Evolutionary conservation across 2,113 vertebrate genomes (phyloP).

Genomic region (Ctenomys sociabilis): DNA sequence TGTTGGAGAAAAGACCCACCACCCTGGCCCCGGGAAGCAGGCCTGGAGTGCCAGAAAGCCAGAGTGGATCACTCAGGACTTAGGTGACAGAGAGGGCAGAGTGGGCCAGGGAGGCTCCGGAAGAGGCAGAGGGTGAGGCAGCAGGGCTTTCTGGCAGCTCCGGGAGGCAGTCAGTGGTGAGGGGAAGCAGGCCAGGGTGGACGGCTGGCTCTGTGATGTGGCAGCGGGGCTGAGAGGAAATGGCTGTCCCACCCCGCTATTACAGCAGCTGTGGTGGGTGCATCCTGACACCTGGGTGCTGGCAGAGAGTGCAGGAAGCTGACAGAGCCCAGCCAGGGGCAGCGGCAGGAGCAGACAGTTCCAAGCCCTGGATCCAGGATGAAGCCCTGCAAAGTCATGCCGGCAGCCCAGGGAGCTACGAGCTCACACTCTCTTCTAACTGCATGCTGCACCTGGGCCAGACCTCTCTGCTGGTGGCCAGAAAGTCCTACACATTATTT

Average conservation of each 20-base stretch:
- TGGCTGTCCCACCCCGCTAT: constrained; percentile 50
- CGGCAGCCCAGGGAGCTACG: background rate
- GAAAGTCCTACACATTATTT: background rate
- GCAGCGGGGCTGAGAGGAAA: constrained; percentile 53
- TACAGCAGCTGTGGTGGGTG: constrained; percentile 63
- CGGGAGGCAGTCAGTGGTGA: background rate
- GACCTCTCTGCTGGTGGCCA: background rate
- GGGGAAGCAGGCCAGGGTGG: constrained; percentile 56
- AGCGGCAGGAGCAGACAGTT: background rate
- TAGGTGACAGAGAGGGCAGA: background rate
- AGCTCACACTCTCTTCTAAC: background rate
- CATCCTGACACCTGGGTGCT: background rate
- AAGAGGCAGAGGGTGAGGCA: constrained; percentile 44
- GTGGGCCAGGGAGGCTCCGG: background rate
- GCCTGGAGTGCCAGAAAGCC: constrained; percentile 22
- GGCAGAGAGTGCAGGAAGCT: constrained; percentile 47
- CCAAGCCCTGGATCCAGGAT: background rate
- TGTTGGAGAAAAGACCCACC: background rate
- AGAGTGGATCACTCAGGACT: background rate
- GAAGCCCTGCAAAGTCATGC: background rate
- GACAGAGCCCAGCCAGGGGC: background rate
- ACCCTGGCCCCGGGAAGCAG: background rate
- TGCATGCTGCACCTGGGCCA: background rate
- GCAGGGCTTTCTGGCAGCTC: constrained; percentile 3
- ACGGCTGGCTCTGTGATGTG: constrained; percentile 58